Conservation (phyloP, 92 coral and sea anemone species). For the Siderastrea siderea region DNA sequence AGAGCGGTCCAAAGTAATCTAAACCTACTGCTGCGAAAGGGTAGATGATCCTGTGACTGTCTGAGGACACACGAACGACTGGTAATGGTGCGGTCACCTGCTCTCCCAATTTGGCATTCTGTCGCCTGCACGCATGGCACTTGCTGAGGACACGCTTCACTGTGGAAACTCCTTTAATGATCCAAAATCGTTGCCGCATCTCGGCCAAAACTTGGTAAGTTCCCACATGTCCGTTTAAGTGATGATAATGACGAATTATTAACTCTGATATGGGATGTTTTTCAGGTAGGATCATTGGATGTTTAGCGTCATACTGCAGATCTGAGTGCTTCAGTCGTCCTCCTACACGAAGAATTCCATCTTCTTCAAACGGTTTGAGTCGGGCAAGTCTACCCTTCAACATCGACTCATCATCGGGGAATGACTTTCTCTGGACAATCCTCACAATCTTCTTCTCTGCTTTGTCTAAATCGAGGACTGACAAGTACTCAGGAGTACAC, state of each 20-base stretch:
- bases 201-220: slow-evolving; percentile 60
- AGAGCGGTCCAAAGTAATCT: slow-evolving; percentile 71
- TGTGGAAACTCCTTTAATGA: slow-evolving; percentile 51
- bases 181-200: slow-evolving; percentile 60
- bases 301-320: slow-evolving; percentile 55
- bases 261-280: slow-evolving; percentile 50
- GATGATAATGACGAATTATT: slow-evolving; percentile 45
- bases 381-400: background rate
- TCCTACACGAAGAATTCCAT: slow-evolving; percentile 58
- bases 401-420: slow-evolving; percentile 12
- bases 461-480: slow-evolving; percentile 15
- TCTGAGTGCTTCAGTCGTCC: slow-evolving; percentile 54
- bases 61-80: slow-evolving; percentile 63
- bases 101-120: background rate
- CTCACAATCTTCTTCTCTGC: slow-evolving; percentile 58
- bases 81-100: slow-evolving; percentile 65
- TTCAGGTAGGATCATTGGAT: slow-evolving; percentile 53
- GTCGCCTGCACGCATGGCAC: slow-evolving; percentile 66
- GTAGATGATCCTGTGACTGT: slow-evolving; percentile 59
- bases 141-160: slow-evolving; percentile 47
- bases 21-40: slow-evolving; percentile 78
- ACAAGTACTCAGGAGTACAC: background rate
- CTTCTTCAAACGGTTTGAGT: slow-evolving; percentile 53
- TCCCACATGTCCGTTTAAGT: slow-evolving; percentile 62
- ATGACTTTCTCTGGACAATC: slow-evolving; percentile 50